Evolutionary conservation across 2,888 invertebrate species (phyloP), one percentile per base, ranked within the genome.

Genomic region (Tetrapedia diversipes): DNA sequence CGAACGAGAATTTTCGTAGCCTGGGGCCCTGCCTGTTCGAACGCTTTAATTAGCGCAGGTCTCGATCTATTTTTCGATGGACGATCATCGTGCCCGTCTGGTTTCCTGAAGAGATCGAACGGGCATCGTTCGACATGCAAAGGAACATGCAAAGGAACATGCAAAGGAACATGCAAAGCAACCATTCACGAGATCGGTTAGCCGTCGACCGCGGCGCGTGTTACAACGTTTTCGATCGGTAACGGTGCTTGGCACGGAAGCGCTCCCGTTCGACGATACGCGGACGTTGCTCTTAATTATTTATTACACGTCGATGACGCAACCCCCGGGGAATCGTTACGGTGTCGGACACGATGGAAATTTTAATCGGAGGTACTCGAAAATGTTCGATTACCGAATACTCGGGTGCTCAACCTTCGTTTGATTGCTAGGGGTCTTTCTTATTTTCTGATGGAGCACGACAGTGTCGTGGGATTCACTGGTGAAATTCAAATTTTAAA

Each of bases 201-300:
- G 6, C 16, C 4, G 53, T 24, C 39, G 43, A 45, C n/a, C n/a
- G 11, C 32, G 39, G 34, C 27, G 57, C 41, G 27, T 16, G 43
- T 70, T 57, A 59, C n/a, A 54, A 59, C 8, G 64, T 65, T 88
- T 51, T 86, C 79, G 77, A 82, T 77, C 73, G 82, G 77, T 89
- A 87, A 88, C 87, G 88, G 88, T 86, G 83, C 81, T 82, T 72
- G 77, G 75, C 80, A 80, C 87, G 86, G 87, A 86, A 87, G 84
- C 79, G 84, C 82, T 83, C 82, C 86, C 83, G 86, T 86, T 87
- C 69, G 34, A 45, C 69, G 69, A 61, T 41, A 41, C 43, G 32
- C 64, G 64, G n/a, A 22, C 27, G 34, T 77, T 45, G 57, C 34
- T 74, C 51, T 66, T 71, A 77, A 77, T 81, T 69, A 60, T 67